These are phyloP conservation scores for Corella eumyota DNA, from an alignment of 23 tunicate species.

Conservation along the genomic window DNA sequence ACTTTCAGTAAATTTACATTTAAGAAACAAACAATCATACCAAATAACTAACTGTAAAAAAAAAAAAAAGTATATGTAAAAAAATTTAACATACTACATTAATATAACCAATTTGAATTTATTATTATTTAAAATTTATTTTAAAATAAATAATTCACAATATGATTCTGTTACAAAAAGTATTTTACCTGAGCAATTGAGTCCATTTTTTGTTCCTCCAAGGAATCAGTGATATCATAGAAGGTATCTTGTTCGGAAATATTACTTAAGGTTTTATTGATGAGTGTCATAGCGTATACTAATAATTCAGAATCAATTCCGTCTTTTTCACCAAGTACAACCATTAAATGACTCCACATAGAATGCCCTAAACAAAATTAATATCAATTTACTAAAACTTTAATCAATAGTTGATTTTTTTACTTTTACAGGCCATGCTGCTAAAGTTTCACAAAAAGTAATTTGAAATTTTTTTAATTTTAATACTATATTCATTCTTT, in stretches of 20 bases:
- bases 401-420: too few species aligned
- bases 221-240: conserved; percentile 95
- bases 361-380: conserved; percentile 40
- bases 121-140: neutral
- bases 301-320: conserved; percentile 95
- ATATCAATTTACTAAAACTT: neutral
- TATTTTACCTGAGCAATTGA: conserved; percentile 59
- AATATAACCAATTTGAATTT: neutral
- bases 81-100: neutral
- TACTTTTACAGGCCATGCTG: too few species aligned
- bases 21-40: too few species aligned
- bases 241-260: conserved; percentile 93
- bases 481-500: too few species aligned
- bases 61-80: neutral
- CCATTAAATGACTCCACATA: conserved; percentile 83
- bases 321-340: conserved; percentile 92
- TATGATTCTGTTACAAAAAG: too few species aligned
- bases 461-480: too few species aligned
- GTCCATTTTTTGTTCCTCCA: conserved; percentile 84
- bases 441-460: too few species aligned
- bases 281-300: conserved; percentile 93
- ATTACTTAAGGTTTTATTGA: conserved; percentile 90
- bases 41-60: neutral
- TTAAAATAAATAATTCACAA: neutral
- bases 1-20: too few species aligned